These are phyloP conservation scores for Pongo abelii DNA, from an alignment of 2,113 vertebrate species.

Conservation along the genomic window DNA sequence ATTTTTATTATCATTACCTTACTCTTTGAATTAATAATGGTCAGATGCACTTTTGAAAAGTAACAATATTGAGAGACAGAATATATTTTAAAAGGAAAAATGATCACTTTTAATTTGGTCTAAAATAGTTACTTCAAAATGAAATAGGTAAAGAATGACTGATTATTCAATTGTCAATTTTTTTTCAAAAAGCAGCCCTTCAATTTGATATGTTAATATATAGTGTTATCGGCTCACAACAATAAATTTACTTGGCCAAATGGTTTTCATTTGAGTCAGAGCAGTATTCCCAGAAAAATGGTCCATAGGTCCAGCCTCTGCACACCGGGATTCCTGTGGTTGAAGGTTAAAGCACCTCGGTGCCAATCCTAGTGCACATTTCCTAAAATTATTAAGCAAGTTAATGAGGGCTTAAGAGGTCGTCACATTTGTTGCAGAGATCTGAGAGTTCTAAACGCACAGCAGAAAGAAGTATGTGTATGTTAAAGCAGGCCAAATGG, in stretches of 20 bases:
- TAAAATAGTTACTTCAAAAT: not conserved
- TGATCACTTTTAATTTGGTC: not conserved
- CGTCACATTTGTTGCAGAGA: not conserved
- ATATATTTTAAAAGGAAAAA: conserved; percentile 19
- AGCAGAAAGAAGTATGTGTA: not conserved
- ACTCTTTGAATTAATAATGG: not conserved
- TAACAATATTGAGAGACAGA: not conserved
- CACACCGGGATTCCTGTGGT: not conserved
- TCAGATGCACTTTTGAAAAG: conserved; percentile 31
- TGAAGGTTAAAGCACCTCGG: not conserved
- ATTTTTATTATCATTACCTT: not conserved
- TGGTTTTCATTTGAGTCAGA: not conserved
- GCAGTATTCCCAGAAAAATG: not conserved
- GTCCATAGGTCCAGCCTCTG: not conserved
- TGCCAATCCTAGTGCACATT: not conserved
- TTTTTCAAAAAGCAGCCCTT: not conserved
- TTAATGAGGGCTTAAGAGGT: not conserved
- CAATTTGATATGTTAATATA: not conserved
- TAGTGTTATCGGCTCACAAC: not conserved
- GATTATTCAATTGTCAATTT: not conserved
- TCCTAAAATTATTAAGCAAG: not conserved
- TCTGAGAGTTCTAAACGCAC: not conserved
- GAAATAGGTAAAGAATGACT: not conserved
- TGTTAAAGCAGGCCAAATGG: not conserved
- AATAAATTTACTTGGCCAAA: not conserved